These are phyloP conservation scores for Psittacula derbiana DNA, from an alignment of 2,797 vertebrate species.

Conservation along the genomic window DNA sequence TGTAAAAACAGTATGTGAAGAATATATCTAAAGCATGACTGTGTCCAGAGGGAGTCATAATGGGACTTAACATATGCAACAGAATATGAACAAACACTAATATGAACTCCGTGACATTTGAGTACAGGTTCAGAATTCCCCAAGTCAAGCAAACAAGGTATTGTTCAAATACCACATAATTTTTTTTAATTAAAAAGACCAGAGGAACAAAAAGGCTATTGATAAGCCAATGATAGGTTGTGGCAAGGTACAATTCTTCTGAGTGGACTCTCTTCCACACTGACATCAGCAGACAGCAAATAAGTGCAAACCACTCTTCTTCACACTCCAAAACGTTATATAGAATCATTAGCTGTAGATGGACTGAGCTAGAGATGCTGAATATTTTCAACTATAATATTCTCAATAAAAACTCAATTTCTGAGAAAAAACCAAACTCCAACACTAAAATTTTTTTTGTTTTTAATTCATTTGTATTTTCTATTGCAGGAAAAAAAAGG, in stretches of 20 bases:
- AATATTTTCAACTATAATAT: not conserved
- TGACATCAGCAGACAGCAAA: not conserved
- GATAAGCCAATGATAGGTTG: not conserved
- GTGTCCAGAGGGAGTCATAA: not conserved
- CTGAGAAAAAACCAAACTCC: not conserved
- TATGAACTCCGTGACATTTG: conserved; percentile 22
- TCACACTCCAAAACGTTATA: not conserved
- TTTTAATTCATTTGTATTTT: not conserved
- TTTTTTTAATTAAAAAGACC: conserved; percentile 4
- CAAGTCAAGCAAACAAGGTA: not conserved
- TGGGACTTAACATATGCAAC: not conserved
- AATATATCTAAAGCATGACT: not conserved
- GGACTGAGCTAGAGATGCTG: not conserved
- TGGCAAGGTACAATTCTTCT: not conserved
- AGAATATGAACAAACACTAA: not conserved
- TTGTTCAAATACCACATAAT: not conserved
- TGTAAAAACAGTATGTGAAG: not conserved
- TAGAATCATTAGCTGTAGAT: not conserved
- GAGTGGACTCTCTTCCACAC: not conserved
- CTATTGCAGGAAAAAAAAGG: not conserved
- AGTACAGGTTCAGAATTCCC: not conserved
- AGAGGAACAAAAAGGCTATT: not conserved
- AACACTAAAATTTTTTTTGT: not conserved
- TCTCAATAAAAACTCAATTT: not conserved
- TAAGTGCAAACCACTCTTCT: not conserved